phyloP scores from a whole-genome alignment of 2,113 vertebrate genomes.

The Rhea americana region DNA sequence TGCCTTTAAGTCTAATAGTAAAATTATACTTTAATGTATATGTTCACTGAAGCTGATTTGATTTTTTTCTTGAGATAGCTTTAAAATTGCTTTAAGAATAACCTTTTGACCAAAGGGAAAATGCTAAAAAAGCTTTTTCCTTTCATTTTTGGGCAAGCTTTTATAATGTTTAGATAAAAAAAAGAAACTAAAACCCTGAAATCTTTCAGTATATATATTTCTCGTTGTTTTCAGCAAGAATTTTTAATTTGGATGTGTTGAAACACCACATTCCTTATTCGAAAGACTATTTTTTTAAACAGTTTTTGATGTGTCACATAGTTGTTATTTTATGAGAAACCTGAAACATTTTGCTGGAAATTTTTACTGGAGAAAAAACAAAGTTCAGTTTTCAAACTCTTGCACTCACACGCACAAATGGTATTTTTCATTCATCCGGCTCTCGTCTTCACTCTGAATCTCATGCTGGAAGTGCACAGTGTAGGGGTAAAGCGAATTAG shows the following conservation, averaged over 20 bases:
- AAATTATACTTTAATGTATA: neutral
- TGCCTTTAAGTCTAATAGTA: constrained; percentile 2
- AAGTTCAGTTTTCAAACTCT: neutral
- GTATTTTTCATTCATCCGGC: constrained; percentile 1
- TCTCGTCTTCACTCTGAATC: neutral
- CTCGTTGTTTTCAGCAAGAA: constrained; percentile 17
- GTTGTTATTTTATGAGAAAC: constrained; percentile 42
- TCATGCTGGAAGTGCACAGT: neutral
- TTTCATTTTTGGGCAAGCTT: neutral
- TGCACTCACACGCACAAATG: neutral
- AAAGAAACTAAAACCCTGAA: neutral
- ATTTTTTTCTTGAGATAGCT: neutral
- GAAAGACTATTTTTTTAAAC: neutral
- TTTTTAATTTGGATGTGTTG: constrained; percentile 37
- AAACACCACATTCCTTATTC: constrained; percentile 19
- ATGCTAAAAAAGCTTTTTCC: neutral
- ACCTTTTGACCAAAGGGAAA: constrained; percentile 17
- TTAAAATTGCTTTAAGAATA: neutral
- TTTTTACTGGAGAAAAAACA: constrained; percentile 25
- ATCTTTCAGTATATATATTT: neutral
- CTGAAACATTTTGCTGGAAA: constrained; percentile 13
- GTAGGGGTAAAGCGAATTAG: neutral
- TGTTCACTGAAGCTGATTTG: neutral
- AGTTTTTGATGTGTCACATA: constrained; percentile 44
- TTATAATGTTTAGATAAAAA: neutral